A percentile compares a stretch with the other conserved stretches of the same genome.
These are phyloP conservation scores for Cryptocheilus praepositus DNA, from an alignment of 2,888 invertebrate genomes.

Conservation along the genomic window DNA sequence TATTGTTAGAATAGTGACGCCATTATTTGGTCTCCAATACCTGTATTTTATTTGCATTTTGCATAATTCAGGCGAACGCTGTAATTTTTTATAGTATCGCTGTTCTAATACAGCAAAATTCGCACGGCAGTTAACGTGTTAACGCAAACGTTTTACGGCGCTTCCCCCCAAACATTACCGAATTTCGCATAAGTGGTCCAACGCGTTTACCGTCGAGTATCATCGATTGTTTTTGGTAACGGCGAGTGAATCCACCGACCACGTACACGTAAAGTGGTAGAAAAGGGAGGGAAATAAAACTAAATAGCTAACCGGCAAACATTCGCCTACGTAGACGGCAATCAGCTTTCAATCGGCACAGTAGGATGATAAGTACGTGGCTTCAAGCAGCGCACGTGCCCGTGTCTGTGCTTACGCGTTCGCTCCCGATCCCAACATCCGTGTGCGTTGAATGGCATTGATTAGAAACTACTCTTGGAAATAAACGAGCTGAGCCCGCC, in stretches of 20 bases:
- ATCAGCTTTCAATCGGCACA: slow-evolving; percentile 50
- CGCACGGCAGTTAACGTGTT: too few species aligned
- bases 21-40: too few species aligned
- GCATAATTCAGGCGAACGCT: too few species aligned
- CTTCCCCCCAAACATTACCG: too few species aligned
- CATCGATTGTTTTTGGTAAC: too few species aligned
- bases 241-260: neutral
- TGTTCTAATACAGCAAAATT: too few species aligned
- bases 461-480: slow-evolving; percentile 51
- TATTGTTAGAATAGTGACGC: too few species aligned
- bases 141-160: too few species aligned
- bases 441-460: slow-evolving; percentile 52
- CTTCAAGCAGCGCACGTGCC: slow-evolving; percentile 9
- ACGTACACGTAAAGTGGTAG: slow-evolving; percentile 13
- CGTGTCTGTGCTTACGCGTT: neutral
- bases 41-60: too few species aligned
- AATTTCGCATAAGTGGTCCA: too few species aligned
- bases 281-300: slow-evolving; percentile 26
- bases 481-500: slow-evolving; percentile 28
- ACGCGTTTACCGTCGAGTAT: too few species aligned
- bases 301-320: slow-evolving; percentile 46
- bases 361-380: slow-evolving; percentile 22
- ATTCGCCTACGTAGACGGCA: slow-evolving; percentile 32
- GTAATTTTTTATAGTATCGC: too few species aligned
- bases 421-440: neutral